These are phyloP conservation scores for Tribolium freemani DNA, from an alignment of 2,888 invertebrate species.

Conservation along the genomic window DNA sequence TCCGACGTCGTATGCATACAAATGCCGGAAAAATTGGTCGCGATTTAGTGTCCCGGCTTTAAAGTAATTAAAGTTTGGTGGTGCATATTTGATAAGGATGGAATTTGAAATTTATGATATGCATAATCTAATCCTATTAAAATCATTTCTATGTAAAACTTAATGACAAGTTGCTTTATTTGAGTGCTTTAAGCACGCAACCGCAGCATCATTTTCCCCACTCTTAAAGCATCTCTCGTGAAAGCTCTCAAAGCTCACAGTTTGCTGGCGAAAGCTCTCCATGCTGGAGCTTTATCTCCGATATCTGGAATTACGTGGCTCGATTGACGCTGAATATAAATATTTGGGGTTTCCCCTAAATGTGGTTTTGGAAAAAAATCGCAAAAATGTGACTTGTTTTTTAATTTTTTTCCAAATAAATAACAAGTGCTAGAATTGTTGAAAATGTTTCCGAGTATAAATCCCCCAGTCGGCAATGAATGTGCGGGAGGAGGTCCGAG, in stretches of 20 bases:
- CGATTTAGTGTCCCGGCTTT: background rate
- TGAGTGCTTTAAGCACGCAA: conserved; percentile 45
- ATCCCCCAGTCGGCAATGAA: conserved; percentile 43
- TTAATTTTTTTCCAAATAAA: background rate
- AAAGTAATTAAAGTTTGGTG: conserved; percentile 27
- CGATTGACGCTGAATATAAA: background rate
- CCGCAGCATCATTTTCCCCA: conserved; percentile 47
- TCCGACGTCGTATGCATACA: background rate
- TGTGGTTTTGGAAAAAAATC: too few species aligned
- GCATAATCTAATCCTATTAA: conserved; percentile 33
- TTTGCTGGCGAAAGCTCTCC: conserved; percentile 30
- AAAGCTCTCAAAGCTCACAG: conserved; percentile 42
- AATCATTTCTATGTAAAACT: conserved; percentile 45
- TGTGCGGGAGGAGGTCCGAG: conserved; percentile 38
- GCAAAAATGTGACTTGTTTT: background rate
- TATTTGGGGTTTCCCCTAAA: background rate
- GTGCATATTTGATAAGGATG: conserved; percentile 15
- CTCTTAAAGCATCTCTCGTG: conserved; percentile 36
- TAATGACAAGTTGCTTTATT: conserved; percentile 47
- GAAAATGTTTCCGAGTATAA: conserved; percentile 49
- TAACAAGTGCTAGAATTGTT: conserved; percentile 4
- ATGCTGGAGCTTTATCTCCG: background rate
- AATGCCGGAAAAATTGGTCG: background rate
- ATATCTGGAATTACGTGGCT: background rate
- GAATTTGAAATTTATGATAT: conserved; percentile 26